phyloP scores from a whole-genome alignment of 2,113 vertebrate genomes.

The Pyxicephalus adspersus region DNA sequence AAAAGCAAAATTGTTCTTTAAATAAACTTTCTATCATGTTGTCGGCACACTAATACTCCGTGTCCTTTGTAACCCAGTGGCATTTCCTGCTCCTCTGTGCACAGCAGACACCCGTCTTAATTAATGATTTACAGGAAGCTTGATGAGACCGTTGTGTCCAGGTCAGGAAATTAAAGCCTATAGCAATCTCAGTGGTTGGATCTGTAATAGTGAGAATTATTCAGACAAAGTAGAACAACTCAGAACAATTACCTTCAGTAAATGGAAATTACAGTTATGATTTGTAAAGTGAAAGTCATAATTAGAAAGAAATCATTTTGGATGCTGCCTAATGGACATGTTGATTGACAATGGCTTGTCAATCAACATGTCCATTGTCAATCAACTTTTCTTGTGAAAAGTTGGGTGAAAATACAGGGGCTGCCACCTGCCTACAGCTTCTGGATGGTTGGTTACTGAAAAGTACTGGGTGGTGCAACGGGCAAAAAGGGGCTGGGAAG shows the following conservation, averaged over 20 bases:
- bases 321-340: neutral
- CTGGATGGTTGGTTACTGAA: too few relatives aligned
- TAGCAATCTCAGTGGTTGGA: neutral
- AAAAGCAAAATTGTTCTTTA: too few relatives aligned
- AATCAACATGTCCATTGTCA: too few relatives aligned
- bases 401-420: too few relatives aligned
- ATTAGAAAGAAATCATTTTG: neutral
- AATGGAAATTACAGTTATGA: neutral
- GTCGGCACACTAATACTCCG: neutral
- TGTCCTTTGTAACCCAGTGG: neutral
- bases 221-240: neutral
- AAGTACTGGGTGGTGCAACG: too few relatives aligned
- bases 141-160: neutral
- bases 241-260: neutral
- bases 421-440: too few relatives aligned
- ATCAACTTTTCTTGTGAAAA: too few relatives aligned
- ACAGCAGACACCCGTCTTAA: neutral
- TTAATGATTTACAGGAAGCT: slow-evolving; percentile 3
- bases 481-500: too few relatives aligned
- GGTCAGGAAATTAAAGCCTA: slow-evolving; percentile 26
- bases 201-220: neutral
- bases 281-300: too few relatives aligned
- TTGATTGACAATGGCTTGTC: neutral
- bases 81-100: neutral
- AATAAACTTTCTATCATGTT: neutral